A percentile compares a stretch with the other conserved stretches of the same genome.
Conservation (phyloP, 2,888 invertebrate species). For the Drosophila maculinotata region DNA sequence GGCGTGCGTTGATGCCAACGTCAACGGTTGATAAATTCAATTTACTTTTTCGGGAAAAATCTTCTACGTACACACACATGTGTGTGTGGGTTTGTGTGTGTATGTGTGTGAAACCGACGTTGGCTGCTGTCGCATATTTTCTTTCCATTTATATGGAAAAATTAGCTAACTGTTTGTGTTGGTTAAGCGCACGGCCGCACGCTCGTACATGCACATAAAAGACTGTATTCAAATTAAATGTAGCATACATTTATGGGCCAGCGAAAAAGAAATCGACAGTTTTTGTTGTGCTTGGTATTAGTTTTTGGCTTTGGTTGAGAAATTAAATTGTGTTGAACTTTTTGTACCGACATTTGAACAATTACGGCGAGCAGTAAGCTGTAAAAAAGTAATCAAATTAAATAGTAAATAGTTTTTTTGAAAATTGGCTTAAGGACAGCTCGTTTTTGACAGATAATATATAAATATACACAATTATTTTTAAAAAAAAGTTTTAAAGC, state of each 20-base stretch:
- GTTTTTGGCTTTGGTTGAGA: slow-evolving; percentile 29
- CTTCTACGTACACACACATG: slow-evolving; percentile 6
- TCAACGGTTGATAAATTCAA: slow-evolving; percentile 74
- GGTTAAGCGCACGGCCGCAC: slow-evolving; percentile 69
- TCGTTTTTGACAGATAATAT: too few species aligned
- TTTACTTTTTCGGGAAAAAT: slow-evolving; percentile 59
- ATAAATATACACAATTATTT: too few species aligned
- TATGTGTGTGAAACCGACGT: slow-evolving; percentile 3
- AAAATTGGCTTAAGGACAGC: too few species aligned
- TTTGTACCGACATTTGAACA: background rate
- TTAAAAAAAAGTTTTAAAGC: too few species aligned
- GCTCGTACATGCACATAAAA: slow-evolving; percentile 64
- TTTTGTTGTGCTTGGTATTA: slow-evolving; percentile 19
- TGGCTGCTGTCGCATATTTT: slow-evolving; percentile 53
- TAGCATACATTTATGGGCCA: slow-evolving; percentile 65
- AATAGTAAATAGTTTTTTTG: background rate
- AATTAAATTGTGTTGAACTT: slow-evolving; percentile 7
- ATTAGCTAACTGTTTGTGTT: slow-evolving; percentile 62
- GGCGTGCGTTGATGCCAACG: slow-evolving; percentile 26
- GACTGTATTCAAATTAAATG: slow-evolving; percentile 61
- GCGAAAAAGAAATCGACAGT: slow-evolving; percentile 27
- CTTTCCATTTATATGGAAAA: slow-evolving; percentile 68
- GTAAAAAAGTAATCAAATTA: slow-evolving; percentile 1
- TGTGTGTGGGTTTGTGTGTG: slow-evolving; percentile 5
- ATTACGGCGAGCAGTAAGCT: background rate